These are phyloP conservation scores for Drosophila azteca DNA, from an alignment of 1,140 invertebrate species.

Conservation along the genomic window DNA sequence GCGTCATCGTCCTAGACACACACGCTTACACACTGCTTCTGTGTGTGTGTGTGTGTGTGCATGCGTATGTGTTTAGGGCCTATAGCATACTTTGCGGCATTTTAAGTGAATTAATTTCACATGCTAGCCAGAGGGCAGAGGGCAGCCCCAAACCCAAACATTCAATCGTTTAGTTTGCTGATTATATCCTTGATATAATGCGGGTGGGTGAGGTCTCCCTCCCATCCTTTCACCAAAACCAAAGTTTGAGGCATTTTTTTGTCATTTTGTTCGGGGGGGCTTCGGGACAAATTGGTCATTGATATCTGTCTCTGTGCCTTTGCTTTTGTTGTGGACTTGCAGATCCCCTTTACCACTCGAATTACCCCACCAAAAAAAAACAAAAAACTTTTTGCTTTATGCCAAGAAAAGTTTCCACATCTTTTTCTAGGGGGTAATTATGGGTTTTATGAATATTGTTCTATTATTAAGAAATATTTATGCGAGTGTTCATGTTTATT, in stretches of 20 bases:
- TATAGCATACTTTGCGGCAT: constrained; percentile 74
- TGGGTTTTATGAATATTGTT: no score
- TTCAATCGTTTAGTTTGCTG: constrained; percentile 53
- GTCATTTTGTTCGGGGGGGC: constrained; percentile 3
- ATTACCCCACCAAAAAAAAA: no score
- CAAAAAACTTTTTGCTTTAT: no score
- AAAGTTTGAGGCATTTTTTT: constrained; percentile 21
- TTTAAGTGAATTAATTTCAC: constrained; percentile 77
- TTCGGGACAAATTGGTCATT: constrained; percentile 29
- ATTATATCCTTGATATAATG: constrained; percentile 39
- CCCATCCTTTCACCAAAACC: background rate
- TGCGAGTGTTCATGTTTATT: no score
- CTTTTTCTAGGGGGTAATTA: no score
- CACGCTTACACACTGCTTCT: constrained; percentile 3
- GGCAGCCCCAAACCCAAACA: background rate
- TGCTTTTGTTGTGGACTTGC: background rate
- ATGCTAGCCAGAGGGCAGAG: constrained; percentile 25
- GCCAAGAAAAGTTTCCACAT: no score
- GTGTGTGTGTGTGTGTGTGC: background rate
- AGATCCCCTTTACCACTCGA: background rate
- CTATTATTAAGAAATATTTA: no score
- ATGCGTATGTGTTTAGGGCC: constrained; percentile 28
- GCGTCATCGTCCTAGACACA: constrained; percentile 53
- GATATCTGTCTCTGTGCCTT: background rate
- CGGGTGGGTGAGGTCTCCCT: constrained; percentile 1